Evolutionary conservation across 2,888 invertebrate genomes (phyloP), one percentile per base, ranked within the genome.

Genomic region (Phalangium opilio): DNA sequence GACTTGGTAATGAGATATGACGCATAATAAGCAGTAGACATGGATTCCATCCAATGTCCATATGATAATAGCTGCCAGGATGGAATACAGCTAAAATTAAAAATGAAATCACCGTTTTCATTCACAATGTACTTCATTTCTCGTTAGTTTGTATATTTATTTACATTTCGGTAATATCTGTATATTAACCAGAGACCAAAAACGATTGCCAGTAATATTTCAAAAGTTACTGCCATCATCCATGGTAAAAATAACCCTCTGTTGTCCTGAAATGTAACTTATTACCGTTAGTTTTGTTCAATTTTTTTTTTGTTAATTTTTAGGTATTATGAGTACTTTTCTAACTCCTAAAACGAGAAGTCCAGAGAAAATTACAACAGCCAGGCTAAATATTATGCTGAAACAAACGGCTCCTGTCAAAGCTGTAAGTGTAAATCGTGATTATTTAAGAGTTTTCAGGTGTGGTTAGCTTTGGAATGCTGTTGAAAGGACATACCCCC

Each of bases 151-250:
- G 11, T 11, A 27, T 36, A 11, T 17, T 39, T 47, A 75, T 81
- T 80, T 67, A 87, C 86, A 69, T 87, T 87, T 61, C 87, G 87
- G 60, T 89, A 89, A 62, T 89, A 89, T 52, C 86, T 85, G 52
- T 82, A 83, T 34, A 87, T 70, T 2, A 87, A 71, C 85, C 87
- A 87, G 21, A 87, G 67, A 4, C 86, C 83, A 64, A 84, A 86
- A 2, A 78, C 62, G 5, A 83, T 67, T 64, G 86, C 84, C 63
- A 85, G 85, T 1, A 76, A 50, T 42, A 83, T 78, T 12, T 78
- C 74, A 10, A 81, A 57, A 0, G 76, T 77, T 70, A 83, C 77
- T 1, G 74, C 67, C 11, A 72, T 62, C 39, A 87, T 63, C 85
- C 86, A 89, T 0, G 87, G 87, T 36, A 89, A 65, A 62, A 89